phyloP scores from a whole-genome alignment of 2,797 vertebrate genomes.

The Aldrovandia affinis region DNA sequence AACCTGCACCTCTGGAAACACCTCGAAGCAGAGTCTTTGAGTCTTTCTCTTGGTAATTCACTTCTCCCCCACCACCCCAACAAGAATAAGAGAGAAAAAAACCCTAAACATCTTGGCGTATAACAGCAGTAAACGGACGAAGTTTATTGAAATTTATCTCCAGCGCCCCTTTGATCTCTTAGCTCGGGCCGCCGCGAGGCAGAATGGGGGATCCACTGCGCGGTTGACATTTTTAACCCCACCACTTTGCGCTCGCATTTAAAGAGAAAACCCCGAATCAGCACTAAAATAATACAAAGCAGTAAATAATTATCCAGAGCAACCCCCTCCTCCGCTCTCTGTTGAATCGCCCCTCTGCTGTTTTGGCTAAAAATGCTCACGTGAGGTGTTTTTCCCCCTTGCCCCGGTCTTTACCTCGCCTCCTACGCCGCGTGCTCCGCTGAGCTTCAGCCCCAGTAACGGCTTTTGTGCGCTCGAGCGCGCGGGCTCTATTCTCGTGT shows the following conservation, averaged over 20 bases:
- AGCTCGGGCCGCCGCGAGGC: conserved; percentile 19
- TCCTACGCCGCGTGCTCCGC: conserved; percentile 82
- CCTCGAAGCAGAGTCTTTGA: neutral
- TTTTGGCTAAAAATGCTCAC: conserved; percentile 82
- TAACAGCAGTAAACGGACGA: conserved; percentile 9
- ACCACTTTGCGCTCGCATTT: conserved; percentile 59
- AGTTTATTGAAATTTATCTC: conserved; percentile 25
- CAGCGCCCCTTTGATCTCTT: conserved; percentile 18
- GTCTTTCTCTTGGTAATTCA: conserved; percentile 54
- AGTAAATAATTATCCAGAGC: conserved; percentile 90
- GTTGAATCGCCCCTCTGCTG: conserved; percentile 62
- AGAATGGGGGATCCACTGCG: conserved; percentile 11
- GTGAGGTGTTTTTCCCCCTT: conserved; percentile 80
- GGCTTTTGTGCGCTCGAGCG: conserved; percentile 54
- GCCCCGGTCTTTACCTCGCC: no score
- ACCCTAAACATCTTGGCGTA: conserved; percentile 23
- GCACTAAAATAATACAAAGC: conserved; percentile 86
- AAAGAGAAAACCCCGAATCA: conserved; percentile 77
- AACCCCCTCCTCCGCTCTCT: no score
- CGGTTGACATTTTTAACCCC: conserved; percentile 69
- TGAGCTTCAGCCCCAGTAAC: conserved; percentile 79
- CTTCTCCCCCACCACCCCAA: conserved; percentile 55
- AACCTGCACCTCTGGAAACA: conserved; percentile 59
- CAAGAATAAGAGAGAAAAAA: neutral
- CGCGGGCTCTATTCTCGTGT: conserved; percentile 83